phyloP scores from a whole-genome alignment of 1,140 invertebrate species.

The Caenorhabditis briggsae region DNA sequence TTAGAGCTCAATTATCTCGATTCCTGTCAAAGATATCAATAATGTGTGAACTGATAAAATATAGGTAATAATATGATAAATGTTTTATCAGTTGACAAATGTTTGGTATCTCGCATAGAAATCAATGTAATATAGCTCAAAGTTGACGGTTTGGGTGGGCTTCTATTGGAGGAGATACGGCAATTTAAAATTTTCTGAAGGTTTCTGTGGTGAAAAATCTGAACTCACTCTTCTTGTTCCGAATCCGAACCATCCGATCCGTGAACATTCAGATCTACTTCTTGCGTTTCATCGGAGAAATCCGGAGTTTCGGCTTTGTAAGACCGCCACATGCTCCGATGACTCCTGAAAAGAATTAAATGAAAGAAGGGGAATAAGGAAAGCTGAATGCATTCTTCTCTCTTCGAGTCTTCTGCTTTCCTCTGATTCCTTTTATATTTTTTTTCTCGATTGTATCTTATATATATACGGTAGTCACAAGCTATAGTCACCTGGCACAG shows the following conservation, averaged over 20 bases:
- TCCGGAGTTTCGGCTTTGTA: constrained; percentile 38
- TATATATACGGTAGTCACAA: not conserved
- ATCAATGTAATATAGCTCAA: no score
- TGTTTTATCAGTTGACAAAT: no score
- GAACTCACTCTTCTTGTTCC: not conserved
- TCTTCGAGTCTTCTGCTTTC: not conserved
- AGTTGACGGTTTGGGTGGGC: no score
- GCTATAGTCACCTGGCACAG: constrained; percentile 3
- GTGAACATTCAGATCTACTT: constrained; percentile 22
- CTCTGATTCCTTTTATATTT: constrained; percentile 29
- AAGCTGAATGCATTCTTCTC: not conserved
- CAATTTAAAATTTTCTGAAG: no score
- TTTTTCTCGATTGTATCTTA: constrained; percentile 1
- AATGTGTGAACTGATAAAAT: no score
- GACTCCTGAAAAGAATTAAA: not conserved
- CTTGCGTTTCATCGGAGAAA: constrained; percentile 16
- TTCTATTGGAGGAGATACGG: no score
- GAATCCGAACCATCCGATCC: not conserved
- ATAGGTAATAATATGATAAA: no score
- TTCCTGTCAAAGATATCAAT: no score
- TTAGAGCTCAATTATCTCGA: no score
- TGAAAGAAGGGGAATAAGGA: not conserved
- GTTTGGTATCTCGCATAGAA: no score
- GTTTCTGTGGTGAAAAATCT: no score
- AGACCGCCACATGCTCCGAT: constrained; percentile 18